Evolutionary conservation across 2,113 vertebrate genomes (phyloP).

Genomic region (Oxyura jamaicensis): DNA sequence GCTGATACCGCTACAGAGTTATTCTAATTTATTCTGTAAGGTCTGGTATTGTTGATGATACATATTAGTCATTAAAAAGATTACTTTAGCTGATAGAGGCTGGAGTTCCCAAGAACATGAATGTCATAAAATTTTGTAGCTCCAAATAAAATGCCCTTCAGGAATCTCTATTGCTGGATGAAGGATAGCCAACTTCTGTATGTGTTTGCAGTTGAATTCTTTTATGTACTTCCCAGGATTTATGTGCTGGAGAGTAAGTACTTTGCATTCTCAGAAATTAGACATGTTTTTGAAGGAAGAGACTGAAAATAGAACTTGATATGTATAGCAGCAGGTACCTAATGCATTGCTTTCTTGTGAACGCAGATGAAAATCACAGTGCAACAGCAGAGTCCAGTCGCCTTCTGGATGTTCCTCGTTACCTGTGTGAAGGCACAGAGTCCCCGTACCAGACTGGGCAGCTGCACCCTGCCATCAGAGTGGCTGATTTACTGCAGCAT

Average conservation of each 20-base stretch:
- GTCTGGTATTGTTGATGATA: constrained; percentile 3
- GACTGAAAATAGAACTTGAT: not conserved
- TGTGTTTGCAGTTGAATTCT: constrained; percentile 1
- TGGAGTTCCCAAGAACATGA: constrained; percentile 30
- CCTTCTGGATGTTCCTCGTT: constrained; percentile 94
- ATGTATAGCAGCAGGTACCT: not conserved
- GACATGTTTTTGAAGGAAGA: not conserved
- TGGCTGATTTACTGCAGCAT: constrained; percentile 96
- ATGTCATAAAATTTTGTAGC: constrained; percentile 20
- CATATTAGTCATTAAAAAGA: not conserved
- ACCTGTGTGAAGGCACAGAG: constrained; percentile 95
- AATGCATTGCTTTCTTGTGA: constrained; percentile 58
- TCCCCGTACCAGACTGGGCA: constrained; percentile 98
- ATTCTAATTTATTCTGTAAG: not conserved
- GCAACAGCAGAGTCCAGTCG: constrained; percentile 90
- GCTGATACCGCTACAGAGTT: not conserved
- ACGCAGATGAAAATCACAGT: constrained; percentile 92
- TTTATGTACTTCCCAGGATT: constrained; percentile 10
- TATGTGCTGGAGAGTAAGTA: not conserved
- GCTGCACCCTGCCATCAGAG: constrained; percentile 96
- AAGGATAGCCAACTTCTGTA: not conserved
- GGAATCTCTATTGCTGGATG: constrained; percentile 13
- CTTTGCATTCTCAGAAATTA: not conserved
- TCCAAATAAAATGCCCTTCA: constrained; percentile 46
- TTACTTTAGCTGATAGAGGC: not conserved